phyloP scores from a whole-genome alignment of 2,888 invertebrate genomes.

The Trisateles emortualis region DNA sequence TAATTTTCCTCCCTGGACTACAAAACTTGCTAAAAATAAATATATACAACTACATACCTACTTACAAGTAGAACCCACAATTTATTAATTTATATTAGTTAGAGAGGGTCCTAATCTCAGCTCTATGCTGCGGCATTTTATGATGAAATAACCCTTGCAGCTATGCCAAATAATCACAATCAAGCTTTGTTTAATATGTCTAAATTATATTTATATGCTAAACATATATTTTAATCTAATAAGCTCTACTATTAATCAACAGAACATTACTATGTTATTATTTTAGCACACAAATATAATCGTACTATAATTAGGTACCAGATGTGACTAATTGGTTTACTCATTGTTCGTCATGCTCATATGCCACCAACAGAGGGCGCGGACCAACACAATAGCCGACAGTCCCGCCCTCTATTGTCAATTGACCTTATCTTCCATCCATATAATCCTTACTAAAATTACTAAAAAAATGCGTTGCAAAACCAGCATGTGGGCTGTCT shows the following conservation, averaged over 20 bases:
- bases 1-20: too few relatives aligned
- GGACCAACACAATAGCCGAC: constrained; percentile 56
- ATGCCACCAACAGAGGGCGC: constrained; percentile 68
- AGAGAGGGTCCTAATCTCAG: too few relatives aligned
- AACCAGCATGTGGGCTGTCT: too few relatives aligned
- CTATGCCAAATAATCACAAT: too few relatives aligned
- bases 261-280: background rate
- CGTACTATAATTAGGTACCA: constrained; percentile 35
- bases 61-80: too few relatives aligned
- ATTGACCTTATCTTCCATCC: constrained; percentile 61
- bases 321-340: constrained; percentile 57
- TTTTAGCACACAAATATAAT: constrained; percentile 6
- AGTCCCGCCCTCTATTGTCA: constrained; percentile 67
- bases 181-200: too few relatives aligned
- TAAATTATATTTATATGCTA: too few relatives aligned
- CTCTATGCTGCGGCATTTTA: too few relatives aligned
- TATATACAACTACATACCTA: too few relatives aligned
- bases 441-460: constrained; percentile 48
- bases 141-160: too few relatives aligned
- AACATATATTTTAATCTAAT: constrained; percentile 6
- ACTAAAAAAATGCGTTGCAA: constrained; percentile 41
- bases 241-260: constrained; percentile 6
- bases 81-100: too few relatives aligned
- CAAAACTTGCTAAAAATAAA: too few relatives aligned
- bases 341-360: constrained; percentile 53